Percentiles rank a stretch among this genome's conserved stretches.
Conservation (phyloP, 2,888 invertebrate species). For the Trileptium ribeirensis region DNA sequence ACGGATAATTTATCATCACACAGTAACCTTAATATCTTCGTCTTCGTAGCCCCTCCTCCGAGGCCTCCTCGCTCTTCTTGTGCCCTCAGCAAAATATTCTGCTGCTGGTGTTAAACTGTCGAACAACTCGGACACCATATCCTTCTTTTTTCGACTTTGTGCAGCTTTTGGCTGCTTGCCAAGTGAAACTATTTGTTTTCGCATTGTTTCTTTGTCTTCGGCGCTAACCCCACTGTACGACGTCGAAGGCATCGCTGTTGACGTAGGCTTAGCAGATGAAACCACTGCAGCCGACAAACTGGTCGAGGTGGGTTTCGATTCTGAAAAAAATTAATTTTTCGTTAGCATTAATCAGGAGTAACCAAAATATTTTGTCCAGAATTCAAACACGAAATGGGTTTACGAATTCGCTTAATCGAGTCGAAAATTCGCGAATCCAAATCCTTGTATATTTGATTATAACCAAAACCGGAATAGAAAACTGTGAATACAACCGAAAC, state of each 20-base stretch:
- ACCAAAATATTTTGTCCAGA: too few relatives aligned
- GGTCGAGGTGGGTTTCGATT: too few relatives aligned
- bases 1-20: neutral
- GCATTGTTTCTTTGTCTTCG: constrained; percentile 8
- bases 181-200: constrained; percentile 43
- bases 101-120: constrained; percentile 43
- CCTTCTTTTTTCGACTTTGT: constrained; percentile 37
- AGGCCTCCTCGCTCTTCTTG: constrained; percentile 33
- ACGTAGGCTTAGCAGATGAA: too few relatives aligned
- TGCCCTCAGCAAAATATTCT: constrained; percentile 43
- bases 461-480: too few relatives aligned
- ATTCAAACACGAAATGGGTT: too few relatives aligned
- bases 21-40: constrained; percentile 23
- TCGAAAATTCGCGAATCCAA: too few relatives aligned
- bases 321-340: too few relatives aligned
- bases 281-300: too few relatives aligned
- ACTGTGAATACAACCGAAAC: too few relatives aligned
- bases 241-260: neutral
- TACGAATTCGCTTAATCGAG: too few relatives aligned
- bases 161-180: constrained; percentile 46
- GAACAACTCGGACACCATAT: constrained; percentile 45
- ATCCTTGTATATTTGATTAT: too few relatives aligned
- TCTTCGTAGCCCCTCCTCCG: constrained; percentile 23
- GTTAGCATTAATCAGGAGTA: too few relatives aligned
- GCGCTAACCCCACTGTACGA: neutral